Conservation (phyloP, 1,140 invertebrate genomes). For the Cataglyphis hispanica region DNA sequence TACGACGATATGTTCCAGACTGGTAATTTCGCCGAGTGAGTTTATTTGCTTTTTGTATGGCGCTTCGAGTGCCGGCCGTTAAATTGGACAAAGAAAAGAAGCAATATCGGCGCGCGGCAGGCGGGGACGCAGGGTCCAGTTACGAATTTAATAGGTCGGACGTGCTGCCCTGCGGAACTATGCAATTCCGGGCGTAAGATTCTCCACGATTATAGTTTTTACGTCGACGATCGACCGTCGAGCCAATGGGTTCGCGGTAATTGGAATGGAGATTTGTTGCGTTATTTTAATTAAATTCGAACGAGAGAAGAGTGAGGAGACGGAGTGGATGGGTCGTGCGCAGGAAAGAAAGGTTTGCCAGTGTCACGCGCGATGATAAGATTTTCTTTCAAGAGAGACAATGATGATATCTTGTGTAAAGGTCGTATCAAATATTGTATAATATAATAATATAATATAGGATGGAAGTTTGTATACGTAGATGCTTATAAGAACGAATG, state of each 20-base stretch:
- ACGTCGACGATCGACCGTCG: conserved; percentile 23
- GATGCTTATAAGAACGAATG: no score
- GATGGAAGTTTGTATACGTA: neutral
- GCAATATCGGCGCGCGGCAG: conserved; percentile 30
- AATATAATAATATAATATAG: no score
- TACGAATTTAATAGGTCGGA: conserved; percentile 69
- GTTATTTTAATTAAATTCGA: conserved; percentile 76
- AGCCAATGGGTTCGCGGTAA: conserved; percentile 54
- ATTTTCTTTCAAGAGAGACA: conserved; percentile 24
- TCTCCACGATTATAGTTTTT: conserved; percentile 69
- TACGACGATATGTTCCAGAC: neutral
- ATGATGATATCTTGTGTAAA: neutral
- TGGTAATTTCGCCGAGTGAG: conserved; percentile 41
- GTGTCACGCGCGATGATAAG: conserved; percentile 43
- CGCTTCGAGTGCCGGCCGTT: conserved; percentile 26
- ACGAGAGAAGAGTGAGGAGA: conserved; percentile 3
- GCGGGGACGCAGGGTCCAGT: neutral
- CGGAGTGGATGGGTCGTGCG: neutral
- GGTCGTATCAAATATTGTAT: no score
- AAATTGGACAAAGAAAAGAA: conserved; percentile 43
- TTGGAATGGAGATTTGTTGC: conserved; percentile 74
- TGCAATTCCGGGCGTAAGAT: conserved; percentile 62
- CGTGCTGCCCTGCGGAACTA: conserved; percentile 40
- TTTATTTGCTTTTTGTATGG: conserved; percentile 50
- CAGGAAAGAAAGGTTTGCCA: neutral